A percentile compares a stretch with the other conserved stretches of the same genome.
These are phyloP conservation scores for Eublepharis macularius DNA, from an alignment of 2,113 vertebrate genomes.

Conservation along the genomic window DNA sequence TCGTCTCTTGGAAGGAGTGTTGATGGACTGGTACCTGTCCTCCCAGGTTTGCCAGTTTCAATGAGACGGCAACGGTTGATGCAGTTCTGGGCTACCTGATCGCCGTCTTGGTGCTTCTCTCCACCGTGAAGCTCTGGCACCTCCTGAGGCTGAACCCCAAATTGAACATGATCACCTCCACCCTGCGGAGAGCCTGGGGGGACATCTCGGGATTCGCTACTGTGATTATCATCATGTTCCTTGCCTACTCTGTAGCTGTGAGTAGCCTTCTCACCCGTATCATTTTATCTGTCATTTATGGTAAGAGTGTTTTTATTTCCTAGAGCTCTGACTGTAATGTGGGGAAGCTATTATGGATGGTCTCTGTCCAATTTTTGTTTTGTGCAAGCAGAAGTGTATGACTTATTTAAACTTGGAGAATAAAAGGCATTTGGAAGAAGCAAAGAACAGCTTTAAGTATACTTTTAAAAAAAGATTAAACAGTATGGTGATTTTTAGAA, in stretches of 20 bases:
- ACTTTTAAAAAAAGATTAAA: no score
- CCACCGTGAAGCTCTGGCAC: constrained; percentile 94
- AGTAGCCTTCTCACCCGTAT: constrained; percentile 56
- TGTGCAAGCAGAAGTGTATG: no score
- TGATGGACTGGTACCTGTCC: background rate
- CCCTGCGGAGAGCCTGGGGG: constrained; percentile 88
- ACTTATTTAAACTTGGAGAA: no score
- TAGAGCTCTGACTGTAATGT: background rate
- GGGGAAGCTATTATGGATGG: no score
- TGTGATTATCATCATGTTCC: constrained; percentile 89
- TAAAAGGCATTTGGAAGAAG: no score
- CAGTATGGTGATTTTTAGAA: no score
- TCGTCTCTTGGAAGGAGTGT: background rate
- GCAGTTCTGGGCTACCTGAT: constrained; percentile 90
- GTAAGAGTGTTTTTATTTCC: background rate
- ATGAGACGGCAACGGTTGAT: constrained; percentile 87
- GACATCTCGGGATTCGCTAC: constrained; percentile 92
- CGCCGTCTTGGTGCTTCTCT: constrained; percentile 91
- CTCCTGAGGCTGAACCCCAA: constrained; percentile 94
- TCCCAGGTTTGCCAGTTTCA: constrained; percentile 85
- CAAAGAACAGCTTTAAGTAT: no score
- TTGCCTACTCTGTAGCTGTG: constrained; percentile 91
- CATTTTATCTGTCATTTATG: background rate
- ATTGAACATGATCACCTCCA: constrained; percentile 91
- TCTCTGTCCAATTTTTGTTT: no score